Evolutionary conservation across 2,113 vertebrate genomes (phyloP), one percentile per base, ranked within the genome.

Genomic region (Alligator sinensis): DNA sequence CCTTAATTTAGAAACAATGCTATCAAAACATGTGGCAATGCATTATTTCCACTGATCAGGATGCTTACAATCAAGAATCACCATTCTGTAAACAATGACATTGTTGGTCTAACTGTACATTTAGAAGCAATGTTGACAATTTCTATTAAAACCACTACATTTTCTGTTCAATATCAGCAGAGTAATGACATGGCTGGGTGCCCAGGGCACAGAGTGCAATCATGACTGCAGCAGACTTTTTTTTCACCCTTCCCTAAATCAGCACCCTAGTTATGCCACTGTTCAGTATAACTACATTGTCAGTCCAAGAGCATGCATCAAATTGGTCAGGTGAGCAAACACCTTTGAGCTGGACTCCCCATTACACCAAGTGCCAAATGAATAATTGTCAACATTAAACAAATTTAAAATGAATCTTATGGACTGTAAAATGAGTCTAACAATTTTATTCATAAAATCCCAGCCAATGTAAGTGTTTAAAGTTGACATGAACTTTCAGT

Each of bases 61-160:
- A 34, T 60, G 63, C 91, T 95, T 95, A 97, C 94, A 97, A 96
- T 97, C 96, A 97, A 93, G 90, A 95, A 94, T 97, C 95, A 77
- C 94, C 87, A 85, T 89, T 84, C 75, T 95, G 96, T 97, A 96
- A 97, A 96, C 96, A 97, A 8, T 58, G 78, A 94, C 95, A 87
- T 59, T 86, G 80, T 66, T 18, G 2, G 62, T 93, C 84, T 89
- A 95, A 89, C 47, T 91, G 86, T 88, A 93, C 55, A 83, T 77
- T 77, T 82, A 78, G 25, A 22, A 79, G 25, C 30, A 25, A 57
- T 80, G 38, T 87, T 24, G 84, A 18, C 62, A 47, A 77, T 76
- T 86, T 88, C 80, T 82, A 84, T 90, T 95, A 0, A 34, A 92
- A 90, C 90, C 61, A 80, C 86, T 77, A 57, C 61, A 77, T 24